Evolutionary conservation across 2,797 vertebrate species (phyloP).

Genomic region (Numenius phaeopus): DNA sequence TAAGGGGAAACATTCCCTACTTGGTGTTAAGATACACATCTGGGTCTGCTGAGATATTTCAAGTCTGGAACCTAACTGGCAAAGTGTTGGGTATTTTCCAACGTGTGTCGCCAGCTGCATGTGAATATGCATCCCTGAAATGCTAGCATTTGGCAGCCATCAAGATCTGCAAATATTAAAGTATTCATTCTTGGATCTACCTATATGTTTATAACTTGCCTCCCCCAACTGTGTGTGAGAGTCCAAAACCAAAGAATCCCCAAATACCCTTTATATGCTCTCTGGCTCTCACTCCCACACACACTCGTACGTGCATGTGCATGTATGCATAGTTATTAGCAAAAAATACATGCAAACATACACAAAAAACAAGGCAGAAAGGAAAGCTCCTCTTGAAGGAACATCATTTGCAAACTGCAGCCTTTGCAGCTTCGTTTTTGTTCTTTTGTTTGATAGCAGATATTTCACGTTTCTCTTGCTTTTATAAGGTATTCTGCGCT

Average conservation of each 20-base stretch:
- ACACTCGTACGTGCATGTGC: conserved; percentile 52
- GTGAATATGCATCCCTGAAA: conserved; percentile 75
- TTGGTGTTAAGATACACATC: neutral
- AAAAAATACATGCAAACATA: conserved; percentile 24
- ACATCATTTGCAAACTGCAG: neutral
- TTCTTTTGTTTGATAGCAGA: neutral
- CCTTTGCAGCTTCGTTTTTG: neutral
- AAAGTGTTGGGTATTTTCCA: conserved; percentile 28
- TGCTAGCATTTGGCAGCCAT: conserved; percentile 63
- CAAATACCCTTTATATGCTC: conserved; percentile 69
- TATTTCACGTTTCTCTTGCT: neutral
- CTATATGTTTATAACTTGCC: conserved; percentile 66
- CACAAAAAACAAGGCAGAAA: conserved; percentile 31
- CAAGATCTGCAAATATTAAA: conserved; percentile 69
- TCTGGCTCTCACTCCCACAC: conserved; percentile 54
- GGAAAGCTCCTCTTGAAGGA: neutral
- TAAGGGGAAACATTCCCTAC: conserved; percentile 1
- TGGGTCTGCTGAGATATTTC: conserved; percentile 36
- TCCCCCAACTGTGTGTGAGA: conserved; percentile 35
- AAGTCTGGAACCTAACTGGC: conserved; percentile 38
- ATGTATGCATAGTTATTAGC: conserved; percentile 57
- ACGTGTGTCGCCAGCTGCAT: conserved; percentile 47
- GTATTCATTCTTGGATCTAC: conserved; percentile 69
- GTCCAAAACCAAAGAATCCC: conserved; percentile 75
- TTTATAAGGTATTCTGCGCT: neutral